A percentile compares a stretch with the other conserved stretches of the same genome.
Conservation (phyloP, 2,888 invertebrate species). For the Campoplex nolae region DNA sequence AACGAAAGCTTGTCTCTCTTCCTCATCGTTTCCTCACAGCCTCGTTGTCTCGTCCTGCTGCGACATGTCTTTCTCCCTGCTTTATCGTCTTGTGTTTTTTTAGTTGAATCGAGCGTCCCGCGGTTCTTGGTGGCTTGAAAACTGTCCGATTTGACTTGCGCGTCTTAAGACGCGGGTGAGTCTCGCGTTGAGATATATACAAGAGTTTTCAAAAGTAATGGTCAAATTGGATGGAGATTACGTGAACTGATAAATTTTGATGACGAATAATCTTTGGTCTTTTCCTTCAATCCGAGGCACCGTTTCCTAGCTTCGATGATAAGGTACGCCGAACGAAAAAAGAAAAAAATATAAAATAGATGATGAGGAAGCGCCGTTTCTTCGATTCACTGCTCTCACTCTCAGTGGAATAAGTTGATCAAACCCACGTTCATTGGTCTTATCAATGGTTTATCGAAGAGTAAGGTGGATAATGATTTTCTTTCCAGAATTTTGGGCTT, state of each 20-base stretch:
- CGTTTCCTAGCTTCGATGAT: not conserved
- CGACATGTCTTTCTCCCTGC: constrained; percentile 15
- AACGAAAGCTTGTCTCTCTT: constrained; percentile 28
- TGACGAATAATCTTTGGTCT: no score
- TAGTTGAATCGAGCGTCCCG: constrained; percentile 46
- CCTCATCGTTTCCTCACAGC: constrained; percentile 5
- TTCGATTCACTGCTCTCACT: no score
- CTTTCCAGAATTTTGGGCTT: not conserved
- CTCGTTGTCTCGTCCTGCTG: constrained; percentile 21
- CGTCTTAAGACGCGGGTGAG: constrained; percentile 9
- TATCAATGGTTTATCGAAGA: not conserved
- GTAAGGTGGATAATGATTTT: not conserved
- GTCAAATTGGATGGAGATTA: not conserved
- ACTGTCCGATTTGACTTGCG: constrained; percentile 50
- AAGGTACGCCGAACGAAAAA: not conserved
- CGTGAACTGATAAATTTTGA: not conserved
- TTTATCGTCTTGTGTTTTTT: constrained; percentile 46
- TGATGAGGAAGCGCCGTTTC: not conserved
- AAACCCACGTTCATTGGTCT: no score
- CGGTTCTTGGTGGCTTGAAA: constrained; percentile 36
- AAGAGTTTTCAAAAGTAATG: not conserved
- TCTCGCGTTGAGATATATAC: not conserved
- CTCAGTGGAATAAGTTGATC: not conserved
- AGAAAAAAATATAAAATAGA: not conserved
- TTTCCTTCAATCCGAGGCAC: not conserved